Conservation (phyloP, 2,888 invertebrate species). For the Orthonevra nobilis region DNA sequence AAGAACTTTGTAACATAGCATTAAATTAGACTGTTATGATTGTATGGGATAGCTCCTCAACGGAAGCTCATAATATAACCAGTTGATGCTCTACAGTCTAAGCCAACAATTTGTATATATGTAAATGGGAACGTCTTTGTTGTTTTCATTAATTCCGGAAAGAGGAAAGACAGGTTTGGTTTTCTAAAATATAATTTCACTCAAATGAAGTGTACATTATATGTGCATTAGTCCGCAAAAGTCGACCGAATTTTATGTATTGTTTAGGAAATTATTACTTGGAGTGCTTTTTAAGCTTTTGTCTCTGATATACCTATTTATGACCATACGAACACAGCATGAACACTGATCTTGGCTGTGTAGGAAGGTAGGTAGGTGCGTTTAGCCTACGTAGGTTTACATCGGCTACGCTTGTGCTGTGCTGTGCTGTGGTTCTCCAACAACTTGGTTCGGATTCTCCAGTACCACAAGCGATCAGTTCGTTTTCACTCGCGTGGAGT, state of each 20-base stretch:
- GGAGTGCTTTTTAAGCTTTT: constrained; percentile 28
- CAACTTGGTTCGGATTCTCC: constrained; percentile 71
- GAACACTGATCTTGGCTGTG: constrained; percentile 51
- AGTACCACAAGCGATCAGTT: constrained; percentile 75
- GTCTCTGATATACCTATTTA: constrained; percentile 2
- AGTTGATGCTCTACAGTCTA: constrained; percentile 8
- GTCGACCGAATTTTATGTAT: constrained; percentile 7
- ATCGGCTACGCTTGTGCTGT: constrained; percentile 63
- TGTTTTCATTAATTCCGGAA: background rate
- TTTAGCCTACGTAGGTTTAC: constrained; percentile 57
- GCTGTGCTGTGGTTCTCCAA: too few species aligned
- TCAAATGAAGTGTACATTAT: background rate
- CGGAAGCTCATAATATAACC: background rate
- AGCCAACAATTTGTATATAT: too few species aligned
- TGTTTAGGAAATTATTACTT: constrained; percentile 17
- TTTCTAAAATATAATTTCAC: constrained; percentile 19
- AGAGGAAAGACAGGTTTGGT: constrained; percentile 46
- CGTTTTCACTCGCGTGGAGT: constrained; percentile 78
- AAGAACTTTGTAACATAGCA: too few species aligned
- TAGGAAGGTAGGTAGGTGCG: constrained; percentile 62
- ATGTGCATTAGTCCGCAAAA: constrained; percentile 22
- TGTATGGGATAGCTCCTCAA: background rate
- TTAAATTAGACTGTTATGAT: background rate
- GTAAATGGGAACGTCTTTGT: background rate
- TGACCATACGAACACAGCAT: constrained; percentile 7